Evolutionary conservation across 2,888 invertebrate species (phyloP), one percentile per base, ranked within the genome.

Genomic region (Phyllotreta cruciferae): DNA sequence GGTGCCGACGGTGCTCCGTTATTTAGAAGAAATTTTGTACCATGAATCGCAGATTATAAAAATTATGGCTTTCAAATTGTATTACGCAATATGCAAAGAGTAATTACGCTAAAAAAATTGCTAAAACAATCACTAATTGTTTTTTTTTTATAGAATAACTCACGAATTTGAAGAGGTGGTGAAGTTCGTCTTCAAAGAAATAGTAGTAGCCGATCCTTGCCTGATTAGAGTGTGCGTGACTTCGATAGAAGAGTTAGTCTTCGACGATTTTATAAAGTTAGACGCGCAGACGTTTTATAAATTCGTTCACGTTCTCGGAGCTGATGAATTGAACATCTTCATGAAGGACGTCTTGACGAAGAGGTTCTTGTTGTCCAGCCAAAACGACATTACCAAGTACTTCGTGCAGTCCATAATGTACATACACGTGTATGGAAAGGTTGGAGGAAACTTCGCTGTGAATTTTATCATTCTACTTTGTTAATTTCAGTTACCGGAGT

Each of bases 121-220:
- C 11, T n/a, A 42, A 42, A 5, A 41, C 4, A 41, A 10, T 41
- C 10, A 41, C 11, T 41, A 3, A n/a, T n/a, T 42, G n/a, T 45
- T 45, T 39, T 39, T 34, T 41, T 54, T 35, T 71, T 71, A 66
- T 34, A 73, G 73, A 52, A 67, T 73, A 47, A 71, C 68, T 37
- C 71, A 71, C 14, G 73, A 73, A 56, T 73, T 65, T 63, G 71
- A 67, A 38, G 68, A 68, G 11, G 61, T 73, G n/a, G 68, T 71
- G 38, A 60, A 56, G 35, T 69, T 70, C 47, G 64, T 65, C 13
- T 68, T 72, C 11, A 58, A 53, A 38, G 67, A 73, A 38, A 62
- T 73, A 44, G 70, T 70, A 13, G 55, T 55, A 37, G 66, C 64
- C 7, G 69, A 72, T 49, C 69, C 70, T 4, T 69, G 70, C 39